Conservation (phyloP, 2,888 invertebrate species). For the Dolomedes plantarius region DNA sequence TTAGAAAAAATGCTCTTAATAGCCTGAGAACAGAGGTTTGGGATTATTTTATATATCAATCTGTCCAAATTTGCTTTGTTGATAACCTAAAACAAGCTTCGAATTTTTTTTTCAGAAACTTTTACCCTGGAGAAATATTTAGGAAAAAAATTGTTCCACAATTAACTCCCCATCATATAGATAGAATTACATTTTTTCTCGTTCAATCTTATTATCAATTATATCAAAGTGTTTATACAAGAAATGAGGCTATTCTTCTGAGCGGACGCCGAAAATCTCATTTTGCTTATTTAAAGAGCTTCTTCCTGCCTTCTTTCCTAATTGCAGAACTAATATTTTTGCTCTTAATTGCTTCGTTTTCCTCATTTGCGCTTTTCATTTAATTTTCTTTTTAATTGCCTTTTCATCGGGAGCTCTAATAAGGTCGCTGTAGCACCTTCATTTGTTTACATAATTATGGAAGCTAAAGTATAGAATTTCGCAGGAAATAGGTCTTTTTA, state of each 20-base stretch:
- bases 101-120: no score
- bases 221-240: neutral
- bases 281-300: neutral
- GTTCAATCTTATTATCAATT: conserved; percentile 10
- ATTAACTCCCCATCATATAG: no score
- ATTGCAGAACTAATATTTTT: neutral
- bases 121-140: no score
- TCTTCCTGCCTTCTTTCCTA: neutral
- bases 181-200: neutral
- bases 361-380: neutral
- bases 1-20: no score
- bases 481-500: no score
- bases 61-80: no score
- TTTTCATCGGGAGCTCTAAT: neutral
- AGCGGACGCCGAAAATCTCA: neutral
- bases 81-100: no score
- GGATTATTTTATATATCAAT: no score
- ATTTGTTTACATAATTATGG: neutral
- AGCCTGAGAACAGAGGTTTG: no score
- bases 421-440: neutral
- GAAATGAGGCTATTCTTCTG: neutral
- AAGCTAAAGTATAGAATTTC: neutral
- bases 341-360: neutral
- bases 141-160: no score
- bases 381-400: neutral